These are phyloP conservation scores for Lycaena phlaeas DNA, from an alignment of 2,888 invertebrate genomes.

Conservation along the genomic window DNA sequence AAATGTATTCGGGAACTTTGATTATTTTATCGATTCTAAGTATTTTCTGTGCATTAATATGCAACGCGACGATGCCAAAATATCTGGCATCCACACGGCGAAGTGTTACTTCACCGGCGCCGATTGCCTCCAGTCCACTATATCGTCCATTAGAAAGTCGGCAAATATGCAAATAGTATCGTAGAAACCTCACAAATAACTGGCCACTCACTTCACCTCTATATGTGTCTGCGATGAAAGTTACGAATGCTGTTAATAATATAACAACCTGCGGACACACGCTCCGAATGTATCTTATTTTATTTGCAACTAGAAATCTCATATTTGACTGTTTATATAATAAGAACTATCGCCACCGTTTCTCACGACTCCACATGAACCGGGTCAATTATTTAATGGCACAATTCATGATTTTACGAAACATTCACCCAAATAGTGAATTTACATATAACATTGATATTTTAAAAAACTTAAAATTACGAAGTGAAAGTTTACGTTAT, in stretches of 20 bases:
- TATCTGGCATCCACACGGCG: slow-evolving; percentile 42
- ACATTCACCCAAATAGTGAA: slow-evolving; percentile 1
- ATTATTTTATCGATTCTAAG: no score
- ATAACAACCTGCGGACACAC: slow-evolving; percentile 46
- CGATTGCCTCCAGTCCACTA: slow-evolving; percentile 69
- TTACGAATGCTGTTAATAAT: slow-evolving; percentile 67
- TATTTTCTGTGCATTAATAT: slow-evolving; percentile 1
- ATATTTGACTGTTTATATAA: not conserved
- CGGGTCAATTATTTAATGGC: not conserved
- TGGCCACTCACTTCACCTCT: slow-evolving; percentile 69
- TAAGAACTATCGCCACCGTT: not conserved
- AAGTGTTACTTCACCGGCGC: slow-evolving; percentile 68
- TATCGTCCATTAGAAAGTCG: slow-evolving; percentile 73
- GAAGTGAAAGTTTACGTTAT: slow-evolving; percentile 4
- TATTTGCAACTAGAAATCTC: not conserved
- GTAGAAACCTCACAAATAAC: slow-evolving; percentile 73
- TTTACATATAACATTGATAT: not conserved
- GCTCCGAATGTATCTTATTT: slow-evolving; percentile 34
- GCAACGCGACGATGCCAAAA: not conserved
- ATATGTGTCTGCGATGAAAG: slow-evolving; percentile 70
- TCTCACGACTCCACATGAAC: not conserved
- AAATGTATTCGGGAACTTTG: no score
- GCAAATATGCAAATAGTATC: slow-evolving; percentile 73
- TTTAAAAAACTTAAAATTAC: not conserved
- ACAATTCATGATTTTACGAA: slow-evolving; percentile 1